These are phyloP conservation scores for Epistrophella euchroma DNA, from an alignment of 2,888 invertebrate species.

Conservation along the genomic window DNA sequence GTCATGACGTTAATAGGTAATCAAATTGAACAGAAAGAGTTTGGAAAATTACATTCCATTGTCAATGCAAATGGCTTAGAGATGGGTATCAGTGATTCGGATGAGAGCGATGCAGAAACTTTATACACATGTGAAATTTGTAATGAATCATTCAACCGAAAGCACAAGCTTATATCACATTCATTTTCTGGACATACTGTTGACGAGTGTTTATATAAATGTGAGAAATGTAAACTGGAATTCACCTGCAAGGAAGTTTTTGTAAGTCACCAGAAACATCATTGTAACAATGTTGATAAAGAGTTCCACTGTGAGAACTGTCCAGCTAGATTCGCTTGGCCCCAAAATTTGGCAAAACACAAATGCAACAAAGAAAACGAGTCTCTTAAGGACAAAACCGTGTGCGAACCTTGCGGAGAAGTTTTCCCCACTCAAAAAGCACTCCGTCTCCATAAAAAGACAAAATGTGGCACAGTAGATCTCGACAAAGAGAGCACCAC, in stretches of 20 bases:
- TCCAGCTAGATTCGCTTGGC: constrained; percentile 82
- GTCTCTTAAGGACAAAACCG: constrained; percentile 11
- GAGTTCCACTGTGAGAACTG: constrained; percentile 80
- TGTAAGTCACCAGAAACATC: constrained; percentile 84
- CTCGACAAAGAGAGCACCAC: constrained; percentile 12
- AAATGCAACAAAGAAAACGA: constrained; percentile 76
- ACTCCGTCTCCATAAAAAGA: constrained; percentile 86
- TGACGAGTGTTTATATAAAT: constrained; percentile 84
- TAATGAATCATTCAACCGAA: constrained; percentile 78
- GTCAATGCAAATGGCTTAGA: constrained; percentile 81
- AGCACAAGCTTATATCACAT: constrained; percentile 79
- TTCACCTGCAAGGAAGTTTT: constrained; percentile 85
- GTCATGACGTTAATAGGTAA: constrained; percentile 77
- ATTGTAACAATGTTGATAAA: constrained; percentile 80
- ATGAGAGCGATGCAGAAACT: constrained; percentile 15
- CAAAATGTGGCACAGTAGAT: constrained; percentile 46
- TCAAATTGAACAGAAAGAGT: constrained; percentile 77
- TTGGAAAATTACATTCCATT: constrained; percentile 79
- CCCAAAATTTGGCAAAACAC: constrained; percentile 80
- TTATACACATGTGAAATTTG: constrained; percentile 80
- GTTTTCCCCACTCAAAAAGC: constrained; percentile 86
- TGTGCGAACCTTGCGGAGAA: constrained; percentile 86
- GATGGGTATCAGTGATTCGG: constrained; percentile 81
- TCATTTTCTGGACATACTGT: constrained; percentile 80
- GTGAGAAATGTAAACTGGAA: constrained; percentile 85